Percentiles rank a stretch among this genome's conserved stretches.
phyloP scores from a whole-genome alignment of 2,113 vertebrate genomes.

The Oriolus oriolus region DNA sequence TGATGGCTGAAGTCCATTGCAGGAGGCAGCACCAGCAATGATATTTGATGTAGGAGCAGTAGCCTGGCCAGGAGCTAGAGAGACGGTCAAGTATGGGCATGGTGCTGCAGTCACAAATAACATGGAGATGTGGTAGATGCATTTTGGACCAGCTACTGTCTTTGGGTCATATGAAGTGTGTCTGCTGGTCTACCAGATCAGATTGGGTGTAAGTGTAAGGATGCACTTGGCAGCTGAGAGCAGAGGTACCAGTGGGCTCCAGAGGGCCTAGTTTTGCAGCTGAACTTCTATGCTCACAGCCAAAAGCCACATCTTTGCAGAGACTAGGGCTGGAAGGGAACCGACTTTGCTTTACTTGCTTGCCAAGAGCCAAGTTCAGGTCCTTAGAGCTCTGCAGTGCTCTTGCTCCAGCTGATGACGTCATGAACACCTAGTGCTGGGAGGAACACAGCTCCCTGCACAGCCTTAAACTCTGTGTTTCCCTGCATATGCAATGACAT shows the following conservation, averaged over 20 bases:
- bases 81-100: not conserved
- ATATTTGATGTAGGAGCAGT: not conserved
- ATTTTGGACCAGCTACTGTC: not conserved
- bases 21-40: not conserved
- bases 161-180: not conserved
- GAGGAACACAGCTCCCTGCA: slow-evolving; percentile 23
- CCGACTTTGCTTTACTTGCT: not conserved
- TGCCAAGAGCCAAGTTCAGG: slow-evolving; percentile 42
- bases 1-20: not conserved
- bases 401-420: slow-evolving; percentile 41
- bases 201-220: not conserved
- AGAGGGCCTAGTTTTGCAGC: not conserved
- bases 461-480: slow-evolving; percentile 31
- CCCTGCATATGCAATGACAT: slow-evolving; percentile 36
- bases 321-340: not conserved
- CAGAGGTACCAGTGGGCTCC: not conserved
- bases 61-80: not conserved
- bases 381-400: not conserved
- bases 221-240: not conserved
- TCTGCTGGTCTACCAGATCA: not conserved
- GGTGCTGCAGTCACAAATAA: not conserved
- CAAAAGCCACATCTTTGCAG: slow-evolving; percentile 10
- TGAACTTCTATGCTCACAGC: not conserved
- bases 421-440: slow-evolving; percentile 33
- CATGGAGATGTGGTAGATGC: not conserved